Evolutionary conservation across 2,113 vertebrate species (phyloP).

Genomic region (Indicator indicator): DNA sequence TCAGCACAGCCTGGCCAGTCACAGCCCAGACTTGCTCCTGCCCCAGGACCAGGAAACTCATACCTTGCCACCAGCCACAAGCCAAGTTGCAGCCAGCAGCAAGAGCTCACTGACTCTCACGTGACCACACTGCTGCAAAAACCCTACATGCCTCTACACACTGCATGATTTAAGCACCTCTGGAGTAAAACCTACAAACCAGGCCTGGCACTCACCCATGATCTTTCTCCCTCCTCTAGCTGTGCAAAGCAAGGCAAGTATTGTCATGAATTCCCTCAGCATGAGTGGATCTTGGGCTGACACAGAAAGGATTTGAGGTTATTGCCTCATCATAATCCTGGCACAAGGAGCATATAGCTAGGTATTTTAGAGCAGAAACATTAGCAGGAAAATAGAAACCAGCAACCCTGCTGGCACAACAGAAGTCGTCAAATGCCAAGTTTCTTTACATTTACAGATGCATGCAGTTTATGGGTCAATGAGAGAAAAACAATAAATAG

Average conservation of each 20-base stretch:
- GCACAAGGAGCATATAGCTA: background rate
- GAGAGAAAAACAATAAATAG: background rate
- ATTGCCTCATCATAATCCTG: background rate
- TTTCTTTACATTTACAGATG: constrained; percentile 7
- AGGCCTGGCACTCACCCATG: background rate
- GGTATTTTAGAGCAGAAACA: constrained; percentile 28
- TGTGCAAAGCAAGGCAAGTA: background rate
- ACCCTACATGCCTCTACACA: background rate
- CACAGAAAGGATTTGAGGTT: background rate
- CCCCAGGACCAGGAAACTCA: background rate
- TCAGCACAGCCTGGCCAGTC: background rate
- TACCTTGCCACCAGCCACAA: background rate
- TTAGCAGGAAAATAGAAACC: background rate
- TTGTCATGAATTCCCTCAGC: background rate
- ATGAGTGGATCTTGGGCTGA: background rate
- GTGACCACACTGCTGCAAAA: background rate
- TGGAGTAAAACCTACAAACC: background rate
- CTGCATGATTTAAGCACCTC: background rate
- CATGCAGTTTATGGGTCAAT: background rate
- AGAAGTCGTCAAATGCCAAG: constrained; percentile 9
- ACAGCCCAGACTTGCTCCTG: background rate
- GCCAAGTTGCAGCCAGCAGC: background rate
- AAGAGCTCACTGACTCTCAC: background rate
- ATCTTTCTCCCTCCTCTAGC: background rate
- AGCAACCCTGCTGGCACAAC: background rate